Conservation (phyloP, 2,888 invertebrate genomes). For the Epirrhoe alternata region DNA sequence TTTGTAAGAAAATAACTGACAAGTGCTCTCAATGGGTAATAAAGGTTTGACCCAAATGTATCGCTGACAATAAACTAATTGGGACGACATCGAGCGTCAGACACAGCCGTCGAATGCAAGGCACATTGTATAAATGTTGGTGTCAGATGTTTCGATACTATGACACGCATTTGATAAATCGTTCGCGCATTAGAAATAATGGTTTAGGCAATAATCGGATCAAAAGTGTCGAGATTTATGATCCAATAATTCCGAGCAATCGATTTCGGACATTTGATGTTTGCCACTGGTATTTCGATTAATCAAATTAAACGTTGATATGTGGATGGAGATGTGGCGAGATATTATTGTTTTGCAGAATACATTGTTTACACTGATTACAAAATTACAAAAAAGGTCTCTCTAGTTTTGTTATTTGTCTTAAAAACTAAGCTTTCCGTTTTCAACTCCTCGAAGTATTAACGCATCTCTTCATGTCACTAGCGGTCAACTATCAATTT, state of each 20-base stretch:
- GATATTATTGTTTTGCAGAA: background rate
- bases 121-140: constrained; percentile 19
- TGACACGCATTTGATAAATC: constrained; percentile 27
- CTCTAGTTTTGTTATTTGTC: background rate
- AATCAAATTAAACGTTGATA: constrained; percentile 1
- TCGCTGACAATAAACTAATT: constrained; percentile 34
- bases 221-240: constrained; percentile 17
- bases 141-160: constrained; percentile 23
- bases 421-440: too few species aligned
- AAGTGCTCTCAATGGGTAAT: constrained; percentile 12
- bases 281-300: background rate
- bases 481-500: too few species aligned
- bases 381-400: background rate
- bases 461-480: too few species aligned
- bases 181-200: constrained; percentile 30
- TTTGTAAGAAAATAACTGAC: background rate
- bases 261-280: constrained; percentile 9
- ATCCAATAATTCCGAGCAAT: constrained; percentile 19
- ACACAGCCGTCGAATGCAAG: constrained; percentile 27
- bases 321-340: background rate
- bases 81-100: constrained; percentile 22
- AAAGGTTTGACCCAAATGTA: constrained; percentile 27
- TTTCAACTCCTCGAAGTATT: too few species aligned
- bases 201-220: constrained; percentile 18
- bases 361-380: background rate